Base-by-base conservation (phyloP, 2,888 invertebrate genomes). In the Mycogona germanica region DNA sequence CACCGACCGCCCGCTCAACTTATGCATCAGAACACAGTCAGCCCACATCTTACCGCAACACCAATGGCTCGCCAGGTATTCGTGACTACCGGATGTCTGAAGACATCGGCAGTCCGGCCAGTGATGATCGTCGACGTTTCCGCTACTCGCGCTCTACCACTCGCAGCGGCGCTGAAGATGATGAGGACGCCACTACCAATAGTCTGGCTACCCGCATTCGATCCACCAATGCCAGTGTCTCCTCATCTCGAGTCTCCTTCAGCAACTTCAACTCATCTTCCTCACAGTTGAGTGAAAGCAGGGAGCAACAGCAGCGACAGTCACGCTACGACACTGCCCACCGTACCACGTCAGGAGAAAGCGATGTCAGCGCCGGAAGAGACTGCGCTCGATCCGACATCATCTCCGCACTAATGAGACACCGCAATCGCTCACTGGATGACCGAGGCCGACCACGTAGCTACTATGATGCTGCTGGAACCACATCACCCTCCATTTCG, bases 341-440 rank as follows among this genome's bases (percentile, higher is more conserved):
- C n/a, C n/a, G n/a, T n/a, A n/a, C n/a, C n/a, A n/a, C n/a, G n/a
- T n/a, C n/a, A n/a, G n/a, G n/a, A n/a, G n/a, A n/a, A n/a, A n/a
- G 35, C 35, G n/a, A n/a, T n/a, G n/a, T n/a, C n/a, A n/a, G 21
- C 17, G 12, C n/a, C 7, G n/a, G 12, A 12, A 14, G 42, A 5
- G 51, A 51, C 9, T 17, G 25, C 5, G 23, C 48, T 5, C 30
- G 32, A 7, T 9, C 23, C 6, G 52, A 52, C 29, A n/a, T 52
- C 19, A 19, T 45, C 14, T 44, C 52, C 1, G 26, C 52, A 6
- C 25, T 52, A 19, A 12, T 52, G 44, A 25, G 45, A n/a, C 40
- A 52, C 28, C 29, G 52, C 40, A 52, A 52, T 35, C 45, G 32
- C 23, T 52, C 52, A 17, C 28, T 52, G 35, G 52, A 52, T 23